Conservation (phyloP, 2,888 invertebrate genomes). For the Galerucella nymphaeae region DNA sequence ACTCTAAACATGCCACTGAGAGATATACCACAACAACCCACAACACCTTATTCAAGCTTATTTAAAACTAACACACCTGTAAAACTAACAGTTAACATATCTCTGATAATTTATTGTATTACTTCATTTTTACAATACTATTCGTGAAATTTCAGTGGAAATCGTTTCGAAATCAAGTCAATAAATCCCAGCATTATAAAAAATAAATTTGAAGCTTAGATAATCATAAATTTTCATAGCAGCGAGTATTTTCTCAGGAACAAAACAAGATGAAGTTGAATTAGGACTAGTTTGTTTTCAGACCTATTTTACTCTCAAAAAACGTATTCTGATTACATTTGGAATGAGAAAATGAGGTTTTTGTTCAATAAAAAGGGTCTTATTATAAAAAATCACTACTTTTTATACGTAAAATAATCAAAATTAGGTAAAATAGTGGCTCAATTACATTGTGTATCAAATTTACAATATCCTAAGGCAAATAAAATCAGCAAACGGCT, state of each 20-base stretch:
- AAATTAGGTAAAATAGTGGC: too few species aligned
- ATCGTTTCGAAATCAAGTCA: not conserved
- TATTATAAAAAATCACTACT: too few species aligned
- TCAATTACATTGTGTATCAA: not conserved
- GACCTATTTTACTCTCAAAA: not conserved
- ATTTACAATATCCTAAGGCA: not conserved
- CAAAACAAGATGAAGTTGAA: not conserved
- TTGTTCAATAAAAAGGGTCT: too few species aligned
- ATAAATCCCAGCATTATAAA: conserved; percentile 9
- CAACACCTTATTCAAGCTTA: too few species aligned
- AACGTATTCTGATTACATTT: not conserved
- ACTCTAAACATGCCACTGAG: too few species aligned
- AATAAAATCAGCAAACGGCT: conserved; percentile 17
- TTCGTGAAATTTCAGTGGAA: not conserved
- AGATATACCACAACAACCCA: too few species aligned
- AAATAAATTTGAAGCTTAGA: conserved; percentile 2
- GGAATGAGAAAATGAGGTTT: too few species aligned
- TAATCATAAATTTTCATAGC: not conserved
- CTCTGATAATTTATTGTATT: not conserved
- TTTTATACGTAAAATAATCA: too few species aligned
- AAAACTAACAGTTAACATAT: not conserved
- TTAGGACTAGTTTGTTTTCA: not conserved
- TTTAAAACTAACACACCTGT: not conserved
- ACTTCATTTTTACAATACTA: not conserved
- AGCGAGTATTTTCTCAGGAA: not conserved